A percentile compares a stretch with the other conserved stretches of the same genome.
phyloP scores from a whole-genome alignment of 2,113 vertebrate genomes.

The Nerophis ophidion region DNA sequence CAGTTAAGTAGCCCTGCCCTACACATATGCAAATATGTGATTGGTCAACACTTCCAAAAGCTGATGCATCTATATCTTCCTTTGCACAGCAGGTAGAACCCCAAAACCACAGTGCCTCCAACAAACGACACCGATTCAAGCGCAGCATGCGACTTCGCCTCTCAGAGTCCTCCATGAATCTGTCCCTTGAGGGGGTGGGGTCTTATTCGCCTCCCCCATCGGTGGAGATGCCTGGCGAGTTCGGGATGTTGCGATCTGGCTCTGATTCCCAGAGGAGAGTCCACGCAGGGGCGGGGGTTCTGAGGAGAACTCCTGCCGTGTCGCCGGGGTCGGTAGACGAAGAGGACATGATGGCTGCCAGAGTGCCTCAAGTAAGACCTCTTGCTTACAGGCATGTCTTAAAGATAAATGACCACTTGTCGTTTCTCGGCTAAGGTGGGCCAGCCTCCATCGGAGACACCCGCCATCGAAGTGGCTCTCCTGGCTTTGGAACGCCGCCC shows the following conservation, averaged over 20 bases:
- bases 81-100: conserved; percentile 54
- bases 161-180: conserved; percentile 81
- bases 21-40: neutral
- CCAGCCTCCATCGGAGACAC: conserved; percentile 7
- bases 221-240: conserved; percentile 20
- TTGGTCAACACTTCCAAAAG: neutral
- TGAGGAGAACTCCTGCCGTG: conserved; percentile 69
- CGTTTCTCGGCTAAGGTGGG: conserved; percentile 19
- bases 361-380: conserved; percentile 46
- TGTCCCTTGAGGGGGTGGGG: conserved; percentile 59
- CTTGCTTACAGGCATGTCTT: too few species aligned
- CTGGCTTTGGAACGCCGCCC: conserved; percentile 60
- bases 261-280: conserved; percentile 50
- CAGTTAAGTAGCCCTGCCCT: too few species aligned
- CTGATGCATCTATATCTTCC: neutral
- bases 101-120: conserved; percentile 70
- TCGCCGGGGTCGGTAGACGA: conserved; percentile 72
- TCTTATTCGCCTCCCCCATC: conserved; percentile 55
- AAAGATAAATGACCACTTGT: neutral
- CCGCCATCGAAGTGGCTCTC: conserved; percentile 45
- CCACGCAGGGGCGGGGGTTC: conserved; percentile 54
- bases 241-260: conserved; percentile 33
- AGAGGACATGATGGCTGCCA: conserved; percentile 61
- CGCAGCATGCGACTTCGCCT: conserved; percentile 82
- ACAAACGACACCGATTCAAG: conserved; percentile 81